Evolutionary conservation across 2,113 vertebrate species (phyloP).

Genomic region (Typhlomys cinereus): DNA sequence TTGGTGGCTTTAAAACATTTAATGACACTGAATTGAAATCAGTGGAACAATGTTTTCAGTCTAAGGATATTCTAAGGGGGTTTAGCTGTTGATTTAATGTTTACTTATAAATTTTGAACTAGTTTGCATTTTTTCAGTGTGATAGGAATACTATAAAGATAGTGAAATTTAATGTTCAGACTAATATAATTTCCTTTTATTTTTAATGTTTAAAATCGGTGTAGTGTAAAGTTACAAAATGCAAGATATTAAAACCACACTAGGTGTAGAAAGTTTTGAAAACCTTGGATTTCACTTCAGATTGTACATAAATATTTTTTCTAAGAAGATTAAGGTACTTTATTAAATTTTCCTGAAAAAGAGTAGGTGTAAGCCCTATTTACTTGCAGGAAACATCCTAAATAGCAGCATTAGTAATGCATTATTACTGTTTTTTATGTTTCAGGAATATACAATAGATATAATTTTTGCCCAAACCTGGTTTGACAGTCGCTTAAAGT

Average conservation of each 20-base stretch:
- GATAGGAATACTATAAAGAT: background rate
- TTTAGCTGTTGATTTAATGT: background rate
- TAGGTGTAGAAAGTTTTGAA: background rate
- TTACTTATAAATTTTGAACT: background rate
- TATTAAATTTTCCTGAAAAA: background rate
- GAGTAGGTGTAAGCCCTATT: background rate
- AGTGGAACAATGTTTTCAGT: background rate
- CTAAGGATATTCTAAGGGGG: background rate
- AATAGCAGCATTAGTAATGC: background rate
- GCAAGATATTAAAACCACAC: background rate
- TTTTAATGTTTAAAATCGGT: background rate
- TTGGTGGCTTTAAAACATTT: background rate
- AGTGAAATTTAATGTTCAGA: background rate
- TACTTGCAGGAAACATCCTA: background rate
- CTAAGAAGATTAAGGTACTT: background rate
- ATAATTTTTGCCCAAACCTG: constrained; percentile 99
- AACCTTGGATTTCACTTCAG: background rate
- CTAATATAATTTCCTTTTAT: background rate
- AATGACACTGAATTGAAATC: background rate
- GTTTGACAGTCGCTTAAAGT: constrained; percentile 97
- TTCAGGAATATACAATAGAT: constrained; percentile 98
- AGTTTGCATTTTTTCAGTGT: background rate
- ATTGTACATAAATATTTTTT: background rate
- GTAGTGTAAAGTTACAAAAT: background rate
- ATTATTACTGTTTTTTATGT: constrained; percentile 62